Evolutionary conservation across 2,888 invertebrate genomes (phyloP).

Genomic region (Nomada hirtipes): DNA sequence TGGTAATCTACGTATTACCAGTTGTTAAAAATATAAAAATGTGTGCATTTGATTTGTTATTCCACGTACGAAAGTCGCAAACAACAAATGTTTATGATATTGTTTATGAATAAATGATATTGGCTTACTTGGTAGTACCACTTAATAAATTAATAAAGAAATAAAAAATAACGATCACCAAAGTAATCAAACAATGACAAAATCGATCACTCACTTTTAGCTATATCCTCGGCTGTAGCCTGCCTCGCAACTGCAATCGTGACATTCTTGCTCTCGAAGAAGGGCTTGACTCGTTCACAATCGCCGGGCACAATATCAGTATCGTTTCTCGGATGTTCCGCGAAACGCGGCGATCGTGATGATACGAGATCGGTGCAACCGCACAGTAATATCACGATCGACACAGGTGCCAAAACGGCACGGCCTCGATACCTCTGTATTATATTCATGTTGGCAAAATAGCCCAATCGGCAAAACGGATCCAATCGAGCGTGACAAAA

Average conservation of each 20-base stretch:
- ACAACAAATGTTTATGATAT: too few relatives aligned
- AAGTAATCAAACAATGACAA: neutral
- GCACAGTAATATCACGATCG: slow-evolving; percentile 66
- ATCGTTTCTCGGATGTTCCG: slow-evolving; percentile 57
- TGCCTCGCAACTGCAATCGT: slow-evolving; percentile 60
- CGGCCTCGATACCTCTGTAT: slow-evolving; percentile 42
- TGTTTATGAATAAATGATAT: too few relatives aligned
- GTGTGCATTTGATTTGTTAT: too few relatives aligned
- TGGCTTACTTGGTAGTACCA: too few relatives aligned
- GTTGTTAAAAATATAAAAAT: too few relatives aligned
- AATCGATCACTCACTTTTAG: slow-evolving; percentile 71
- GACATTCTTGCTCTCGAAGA: slow-evolving; percentile 78
- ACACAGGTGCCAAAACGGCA: slow-evolving; percentile 54
- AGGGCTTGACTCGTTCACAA: slow-evolving; percentile 74
- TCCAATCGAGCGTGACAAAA: neutral
- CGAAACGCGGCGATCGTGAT: slow-evolving; percentile 72
- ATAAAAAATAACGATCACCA: too few relatives aligned
- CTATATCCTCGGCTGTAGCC: slow-evolving; percentile 47
- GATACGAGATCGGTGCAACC: slow-evolving; percentile 67
- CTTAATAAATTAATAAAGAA: too few relatives aligned
- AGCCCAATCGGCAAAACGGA: slow-evolving; percentile 15
- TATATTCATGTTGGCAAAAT: slow-evolving; percentile 66
- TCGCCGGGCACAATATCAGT: slow-evolving; percentile 48
- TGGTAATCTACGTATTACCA: too few relatives aligned
- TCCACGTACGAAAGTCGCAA: too few relatives aligned